Conservation (phyloP, 2,888 invertebrate genomes). For the Thyatira batis region DNA sequence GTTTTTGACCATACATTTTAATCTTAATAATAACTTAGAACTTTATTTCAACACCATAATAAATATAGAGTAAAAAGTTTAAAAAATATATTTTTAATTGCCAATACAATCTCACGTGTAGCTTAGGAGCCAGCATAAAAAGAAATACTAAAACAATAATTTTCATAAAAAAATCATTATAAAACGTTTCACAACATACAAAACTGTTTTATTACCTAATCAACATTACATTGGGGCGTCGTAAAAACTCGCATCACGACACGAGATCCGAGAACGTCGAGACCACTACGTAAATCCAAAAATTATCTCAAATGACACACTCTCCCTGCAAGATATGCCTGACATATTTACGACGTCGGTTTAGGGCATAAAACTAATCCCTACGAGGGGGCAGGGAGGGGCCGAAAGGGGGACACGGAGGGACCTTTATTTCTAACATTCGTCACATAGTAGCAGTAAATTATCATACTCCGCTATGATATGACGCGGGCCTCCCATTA, state of each 20-base stretch:
- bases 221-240: conserved; percentile 3
- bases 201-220: not conserved
- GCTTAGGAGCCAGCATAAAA: no score
- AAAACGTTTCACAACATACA: not conserved
- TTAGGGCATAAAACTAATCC: conserved; percentile 80
- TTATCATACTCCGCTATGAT: conserved; percentile 83
- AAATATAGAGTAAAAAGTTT: no score
- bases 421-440: conserved; percentile 83
- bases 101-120: no score
- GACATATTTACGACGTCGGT: conserved; percentile 80
- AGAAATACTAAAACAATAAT: no score
- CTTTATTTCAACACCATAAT: no score
- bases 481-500: conserved; percentile 83
- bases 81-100: no score
- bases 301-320: conserved; percentile 72
- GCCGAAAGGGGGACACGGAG: conserved; percentile 46
- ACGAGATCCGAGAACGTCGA: conserved; percentile 19
- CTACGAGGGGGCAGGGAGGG: conserved; percentile 40
- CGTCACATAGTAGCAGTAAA: conserved; percentile 83
- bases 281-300: conserved; percentile 72
- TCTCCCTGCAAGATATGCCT: conserved; percentile 70
- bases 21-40: no score
- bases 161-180: no score
- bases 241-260: conserved; percentile 19
- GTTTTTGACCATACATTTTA: no score